Percentiles rank a stretch among this genome's conserved stretches.
Conservation (phyloP, 2,797 vertebrate genomes). For the Channa striata region DNA sequence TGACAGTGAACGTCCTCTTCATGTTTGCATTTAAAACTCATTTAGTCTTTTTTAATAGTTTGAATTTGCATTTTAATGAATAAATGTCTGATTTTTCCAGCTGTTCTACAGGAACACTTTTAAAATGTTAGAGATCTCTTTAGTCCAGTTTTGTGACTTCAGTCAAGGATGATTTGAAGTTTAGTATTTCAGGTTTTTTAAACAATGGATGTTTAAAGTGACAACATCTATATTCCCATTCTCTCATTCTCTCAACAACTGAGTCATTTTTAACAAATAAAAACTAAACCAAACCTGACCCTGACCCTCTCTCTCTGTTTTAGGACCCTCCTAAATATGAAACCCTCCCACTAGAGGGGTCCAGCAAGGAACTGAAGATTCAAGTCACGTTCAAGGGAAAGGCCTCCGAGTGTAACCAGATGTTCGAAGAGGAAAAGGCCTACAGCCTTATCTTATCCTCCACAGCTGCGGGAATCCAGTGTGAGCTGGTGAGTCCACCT, state of each 20-base stretch:
- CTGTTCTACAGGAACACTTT: not conserved
- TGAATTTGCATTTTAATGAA: constrained; percentile 9
- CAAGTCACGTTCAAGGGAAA: constrained; percentile 58
- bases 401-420: constrained; percentile 59
- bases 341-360: constrained; percentile 76
- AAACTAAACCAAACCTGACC: not conserved
- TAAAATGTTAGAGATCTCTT: not conserved
- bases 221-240: not conserved
- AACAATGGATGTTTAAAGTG: not conserved
- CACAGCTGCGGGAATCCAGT: constrained; percentile 64
- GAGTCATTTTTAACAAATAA: too few relatives aligned
- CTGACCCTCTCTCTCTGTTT: not conserved
- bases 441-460: constrained; percentile 87
- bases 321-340: constrained; percentile 88
- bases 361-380: constrained; percentile 62
- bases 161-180: not conserved
- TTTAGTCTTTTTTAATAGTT: not conserved
- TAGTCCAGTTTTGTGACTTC: too few relatives aligned
- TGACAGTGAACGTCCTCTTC: not conserved
- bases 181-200: not conserved
- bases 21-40: not conserved
- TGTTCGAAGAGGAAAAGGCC: constrained; percentile 74
- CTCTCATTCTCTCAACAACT: not conserved
- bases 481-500: constrained; percentile 85
- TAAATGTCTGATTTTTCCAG: not conserved